These are phyloP conservation scores for Melospiza georgiana DNA, from an alignment of 2,113 vertebrate genomes.

Conservation along the genomic window DNA sequence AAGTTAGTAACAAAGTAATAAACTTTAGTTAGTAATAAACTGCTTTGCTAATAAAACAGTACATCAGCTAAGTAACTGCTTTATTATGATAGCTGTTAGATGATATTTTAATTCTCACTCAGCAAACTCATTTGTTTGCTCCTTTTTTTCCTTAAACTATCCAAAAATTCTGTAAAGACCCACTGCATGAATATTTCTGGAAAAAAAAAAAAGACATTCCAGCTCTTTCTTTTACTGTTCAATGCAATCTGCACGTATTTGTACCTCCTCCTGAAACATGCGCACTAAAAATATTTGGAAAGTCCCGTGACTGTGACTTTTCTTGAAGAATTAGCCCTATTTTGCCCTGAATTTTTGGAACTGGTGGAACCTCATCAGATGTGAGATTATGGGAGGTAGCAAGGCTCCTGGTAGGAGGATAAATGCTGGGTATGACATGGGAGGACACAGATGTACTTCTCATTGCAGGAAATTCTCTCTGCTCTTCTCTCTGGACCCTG, in stretches of 20 bases:
- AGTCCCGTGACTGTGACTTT: fast-evolving
- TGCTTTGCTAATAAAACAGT: background rate
- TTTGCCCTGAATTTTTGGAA: background rate
- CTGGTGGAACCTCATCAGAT: background rate
- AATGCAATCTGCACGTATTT: background rate
- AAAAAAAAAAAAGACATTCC: background rate
- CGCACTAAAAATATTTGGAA: background rate
- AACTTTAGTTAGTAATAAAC: background rate
- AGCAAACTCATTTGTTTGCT: background rate
- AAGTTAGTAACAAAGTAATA: background rate
- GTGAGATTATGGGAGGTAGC: background rate
- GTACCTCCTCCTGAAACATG: background rate
- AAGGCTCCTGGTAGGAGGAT: background rate
- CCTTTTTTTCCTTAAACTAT: background rate
- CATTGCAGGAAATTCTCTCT: background rate
- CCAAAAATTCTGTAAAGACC: background rate
- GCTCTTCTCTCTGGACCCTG: background rate
- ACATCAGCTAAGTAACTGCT: background rate
- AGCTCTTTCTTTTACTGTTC: background rate
- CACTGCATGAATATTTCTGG: background rate
- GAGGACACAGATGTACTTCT: background rate
- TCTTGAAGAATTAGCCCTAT: background rate
- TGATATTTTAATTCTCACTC: background rate
- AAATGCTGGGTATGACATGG: background rate
- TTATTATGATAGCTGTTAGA: background rate